Percentiles rank a stretch among this genome's conserved stretches.
These are phyloP conservation scores for Cheilosia scutellata DNA, from an alignment of 2,888 invertebrate species.

Conservation along the genomic window DNA sequence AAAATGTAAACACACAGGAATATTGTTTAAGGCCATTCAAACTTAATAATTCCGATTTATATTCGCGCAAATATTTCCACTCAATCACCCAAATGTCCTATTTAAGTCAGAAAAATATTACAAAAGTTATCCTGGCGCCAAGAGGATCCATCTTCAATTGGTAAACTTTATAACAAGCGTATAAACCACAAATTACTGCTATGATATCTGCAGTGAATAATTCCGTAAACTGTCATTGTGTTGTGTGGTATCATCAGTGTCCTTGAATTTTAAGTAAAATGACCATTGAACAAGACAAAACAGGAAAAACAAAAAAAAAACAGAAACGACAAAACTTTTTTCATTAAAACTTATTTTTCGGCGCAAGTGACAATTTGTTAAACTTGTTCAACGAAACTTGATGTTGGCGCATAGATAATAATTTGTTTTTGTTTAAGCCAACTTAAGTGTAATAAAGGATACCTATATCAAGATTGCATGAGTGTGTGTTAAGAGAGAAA, in stretches of 20 bases:
- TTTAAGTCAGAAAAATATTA: slow-evolving; percentile 40
- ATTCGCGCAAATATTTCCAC: slow-evolving; percentile 43
- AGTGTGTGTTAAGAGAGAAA: no score
- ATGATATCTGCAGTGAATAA: slow-evolving; percentile 48
- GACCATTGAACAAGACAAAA: slow-evolving; percentile 13
- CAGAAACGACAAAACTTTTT: slow-evolving; percentile 53
- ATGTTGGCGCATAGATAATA: not conserved
- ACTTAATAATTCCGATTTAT: slow-evolving; percentile 45
- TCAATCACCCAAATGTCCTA: slow-evolving; percentile 51
- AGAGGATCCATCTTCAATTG: slow-evolving; percentile 35
- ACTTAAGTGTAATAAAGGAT: no score
- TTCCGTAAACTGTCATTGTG: slow-evolving; percentile 9
- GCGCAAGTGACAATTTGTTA: slow-evolving; percentile 65
- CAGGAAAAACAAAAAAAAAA: slow-evolving; percentile 1
- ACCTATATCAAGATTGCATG: no score
- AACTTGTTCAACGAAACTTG: slow-evolving; percentile 32
- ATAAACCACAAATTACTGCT: slow-evolving; percentile 22
- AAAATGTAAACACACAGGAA: no score
- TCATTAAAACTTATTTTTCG: slow-evolving; percentile 63
- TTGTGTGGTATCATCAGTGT: slow-evolving; percentile 6
- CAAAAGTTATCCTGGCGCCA: slow-evolving; percentile 44
- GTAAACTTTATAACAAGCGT: slow-evolving; percentile 30
- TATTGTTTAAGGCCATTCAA: slow-evolving; percentile 10
- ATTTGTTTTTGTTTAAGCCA: no score
- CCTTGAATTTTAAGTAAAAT: slow-evolving; percentile 46